These are phyloP conservation scores for Palloptera scutellata DNA, from an alignment of 2,888 invertebrate species.

Conservation along the genomic window DNA sequence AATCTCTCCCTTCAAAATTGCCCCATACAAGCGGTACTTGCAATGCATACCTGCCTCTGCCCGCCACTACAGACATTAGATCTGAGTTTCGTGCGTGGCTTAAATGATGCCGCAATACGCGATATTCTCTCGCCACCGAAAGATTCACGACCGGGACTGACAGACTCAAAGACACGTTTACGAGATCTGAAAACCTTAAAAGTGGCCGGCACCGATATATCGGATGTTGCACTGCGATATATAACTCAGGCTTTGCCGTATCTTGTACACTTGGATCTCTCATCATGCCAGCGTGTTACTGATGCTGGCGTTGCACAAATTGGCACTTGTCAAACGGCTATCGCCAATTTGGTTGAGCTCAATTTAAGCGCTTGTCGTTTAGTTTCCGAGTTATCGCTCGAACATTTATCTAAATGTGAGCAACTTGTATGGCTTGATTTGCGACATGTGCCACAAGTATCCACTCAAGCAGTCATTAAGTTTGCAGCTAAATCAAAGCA, in stretches of 20 bases:
- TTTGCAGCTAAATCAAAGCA: constrained; percentile 83
- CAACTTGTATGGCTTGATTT: constrained; percentile 77
- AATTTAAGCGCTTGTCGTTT: constrained; percentile 84
- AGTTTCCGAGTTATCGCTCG: constrained; percentile 82
- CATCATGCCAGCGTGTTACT: constrained; percentile 86
- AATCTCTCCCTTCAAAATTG: constrained; percentile 82
- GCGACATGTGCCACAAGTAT: constrained; percentile 81
- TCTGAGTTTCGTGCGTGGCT: constrained; percentile 84
- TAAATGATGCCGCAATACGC: constrained; percentile 83
- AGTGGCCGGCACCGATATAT: constrained; percentile 87
- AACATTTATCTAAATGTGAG: constrained; percentile 80
- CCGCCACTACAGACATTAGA: constrained; percentile 81
- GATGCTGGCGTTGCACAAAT: constrained; percentile 91
- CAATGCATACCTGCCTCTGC: constrained; percentile 81
- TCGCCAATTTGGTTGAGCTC: constrained; percentile 73
- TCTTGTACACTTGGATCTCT: constrained; percentile 79
- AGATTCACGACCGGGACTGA: constrained; percentile 80
- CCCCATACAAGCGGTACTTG: constrained; percentile 79
- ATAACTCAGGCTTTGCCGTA: constrained; percentile 79
- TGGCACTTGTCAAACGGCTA: constrained; percentile 76
- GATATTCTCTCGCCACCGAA: constrained; percentile 88
- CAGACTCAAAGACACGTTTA: constrained; percentile 78
- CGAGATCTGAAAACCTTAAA: constrained; percentile 78
- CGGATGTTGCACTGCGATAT: constrained; percentile 77
- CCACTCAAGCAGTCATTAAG: constrained; percentile 82